Percentiles rank a stretch among this genome's conserved stretches.
phyloP scores from a whole-genome alignment of 2,797 vertebrate species.

The Urophycis tenuis region DNA sequence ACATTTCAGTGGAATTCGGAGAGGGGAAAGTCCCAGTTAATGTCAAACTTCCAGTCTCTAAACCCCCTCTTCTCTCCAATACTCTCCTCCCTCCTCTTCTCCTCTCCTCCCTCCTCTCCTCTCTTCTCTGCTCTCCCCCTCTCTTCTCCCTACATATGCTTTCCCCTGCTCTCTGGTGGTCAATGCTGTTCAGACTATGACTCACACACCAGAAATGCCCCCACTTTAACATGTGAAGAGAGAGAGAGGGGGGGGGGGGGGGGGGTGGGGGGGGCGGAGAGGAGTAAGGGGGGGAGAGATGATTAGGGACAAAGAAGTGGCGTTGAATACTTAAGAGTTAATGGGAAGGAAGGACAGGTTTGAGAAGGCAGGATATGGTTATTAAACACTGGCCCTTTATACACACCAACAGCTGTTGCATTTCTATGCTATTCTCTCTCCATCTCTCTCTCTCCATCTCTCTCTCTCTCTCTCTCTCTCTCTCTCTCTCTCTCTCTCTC shows the following conservation, averaged over 20 bases:
- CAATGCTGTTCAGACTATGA: conserved; percentile 60
- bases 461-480: conserved; percentile 19
- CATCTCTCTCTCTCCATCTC: background rate
- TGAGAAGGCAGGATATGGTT: conserved; percentile 47
- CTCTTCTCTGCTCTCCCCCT: conserved; percentile 14
- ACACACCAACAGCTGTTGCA: conserved; percentile 64
- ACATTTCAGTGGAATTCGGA: conserved; percentile 36
- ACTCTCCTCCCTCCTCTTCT: background rate
- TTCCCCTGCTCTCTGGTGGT: conserved; percentile 50
- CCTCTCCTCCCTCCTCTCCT: background rate
- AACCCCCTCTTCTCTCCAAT: conserved; percentile 29
- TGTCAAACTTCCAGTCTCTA: conserved; percentile 47
- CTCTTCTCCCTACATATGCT: conserved; percentile 9
- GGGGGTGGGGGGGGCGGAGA: background rate
- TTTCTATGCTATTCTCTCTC: conserved; percentile 28
- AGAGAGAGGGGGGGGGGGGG: conserved; percentile 16
- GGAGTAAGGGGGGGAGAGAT: conserved; percentile 30
- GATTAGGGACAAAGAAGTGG: conserved; percentile 29
- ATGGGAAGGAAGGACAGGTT: background rate
- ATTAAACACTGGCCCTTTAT: conserved; percentile 48
- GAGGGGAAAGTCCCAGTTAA: conserved; percentile 62
- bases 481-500: conserved; percentile 16
- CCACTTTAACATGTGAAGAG: conserved; percentile 60
- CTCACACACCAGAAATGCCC: conserved; percentile 63
- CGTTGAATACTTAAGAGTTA: conserved; percentile 32